Evolutionary conservation across 2,888 invertebrate species (phyloP), one percentile per base, ranked within the genome.

Genomic region (Andrena chrysosceles): DNA sequence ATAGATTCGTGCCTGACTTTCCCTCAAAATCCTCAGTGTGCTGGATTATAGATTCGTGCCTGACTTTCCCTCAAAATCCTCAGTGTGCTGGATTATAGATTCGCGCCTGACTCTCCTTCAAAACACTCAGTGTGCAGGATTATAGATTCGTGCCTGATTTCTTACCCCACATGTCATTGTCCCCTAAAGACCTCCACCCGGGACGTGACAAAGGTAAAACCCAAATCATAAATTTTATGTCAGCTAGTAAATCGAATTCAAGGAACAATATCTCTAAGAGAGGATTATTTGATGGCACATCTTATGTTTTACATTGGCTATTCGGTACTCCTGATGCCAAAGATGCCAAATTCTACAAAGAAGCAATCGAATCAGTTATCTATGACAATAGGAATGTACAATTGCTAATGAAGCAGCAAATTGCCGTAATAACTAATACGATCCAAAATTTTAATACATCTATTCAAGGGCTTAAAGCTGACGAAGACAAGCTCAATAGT

Each of bases 361-460:
- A 60, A 59, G 54, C 67, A 13, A 67, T 74, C 16, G 48, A 73
- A 7, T 33, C 73, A 20, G 29, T 73, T 42, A 13, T 56, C 31
- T n/a, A 13, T 13, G 48, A 48, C 26, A 56, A 56, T 7, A 73
- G 16, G 20, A 42, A 66, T 8, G 13, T 56, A 4, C 26, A 56
- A 1, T 42, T 73, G 13, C 13, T 66, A 42, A 56, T 66, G 42
- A 73, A 20, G 2, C 62, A 73, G 29, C 66, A 73, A 48, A 59
- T 73, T 13, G 26, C 20, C 1, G 42, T 73, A 2, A 59, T 73
- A 35, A 59, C 23, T 8, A 74, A 67, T n/a, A 74, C 59, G 0
- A 66, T 67, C 1, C 31, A 74, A 23, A 67, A 60, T 20, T 66
- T 73, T 59, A 73, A 73, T n/a, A 5, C 48, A 20, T 59, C 66